Percentiles rank a stretch among this genome's conserved stretches.
phyloP scores from a whole-genome alignment of 2,797 vertebrate genomes.

The Coilia nasus region DNA sequence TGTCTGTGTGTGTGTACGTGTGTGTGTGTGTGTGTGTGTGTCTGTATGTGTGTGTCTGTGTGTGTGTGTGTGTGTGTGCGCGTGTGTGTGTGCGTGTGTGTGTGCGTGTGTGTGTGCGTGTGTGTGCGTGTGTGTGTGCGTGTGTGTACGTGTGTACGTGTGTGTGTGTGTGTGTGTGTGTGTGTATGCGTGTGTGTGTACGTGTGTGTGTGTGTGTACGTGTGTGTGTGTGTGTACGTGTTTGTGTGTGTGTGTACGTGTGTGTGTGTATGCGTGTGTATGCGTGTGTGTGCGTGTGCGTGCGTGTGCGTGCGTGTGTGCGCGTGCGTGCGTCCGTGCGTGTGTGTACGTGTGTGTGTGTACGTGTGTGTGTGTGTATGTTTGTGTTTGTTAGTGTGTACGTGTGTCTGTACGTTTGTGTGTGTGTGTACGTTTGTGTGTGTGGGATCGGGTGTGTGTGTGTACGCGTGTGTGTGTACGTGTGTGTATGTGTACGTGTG shows the following conservation, averaged over 20 bases:
- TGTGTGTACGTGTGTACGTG: neutral
- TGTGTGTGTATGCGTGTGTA: neutral
- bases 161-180: too few species aligned
- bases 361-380: neutral
- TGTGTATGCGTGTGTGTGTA: too few species aligned
- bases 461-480: neutral
- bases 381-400: neutral
- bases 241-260: too few species aligned
- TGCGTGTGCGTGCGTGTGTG: constrained; percentile 20
- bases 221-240: constrained; percentile 25
- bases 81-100: too few species aligned
- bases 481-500: too few species aligned
- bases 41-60: constrained; percentile 3
- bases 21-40: constrained; percentile 36
- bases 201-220: too few species aligned
- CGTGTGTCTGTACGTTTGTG: neutral
- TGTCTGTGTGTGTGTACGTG: neutral
- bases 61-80: too few species aligned
- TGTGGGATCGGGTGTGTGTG: neutral
- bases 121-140: too few species aligned
- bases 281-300: constrained; percentile 63
- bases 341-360: neutral
- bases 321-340: neutral
- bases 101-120: constrained; percentile 25
- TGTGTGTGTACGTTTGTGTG: constrained; percentile 22